phyloP scores from a whole-genome alignment of 2,113 vertebrate genomes.

The Saimiri boliviensis region DNA sequence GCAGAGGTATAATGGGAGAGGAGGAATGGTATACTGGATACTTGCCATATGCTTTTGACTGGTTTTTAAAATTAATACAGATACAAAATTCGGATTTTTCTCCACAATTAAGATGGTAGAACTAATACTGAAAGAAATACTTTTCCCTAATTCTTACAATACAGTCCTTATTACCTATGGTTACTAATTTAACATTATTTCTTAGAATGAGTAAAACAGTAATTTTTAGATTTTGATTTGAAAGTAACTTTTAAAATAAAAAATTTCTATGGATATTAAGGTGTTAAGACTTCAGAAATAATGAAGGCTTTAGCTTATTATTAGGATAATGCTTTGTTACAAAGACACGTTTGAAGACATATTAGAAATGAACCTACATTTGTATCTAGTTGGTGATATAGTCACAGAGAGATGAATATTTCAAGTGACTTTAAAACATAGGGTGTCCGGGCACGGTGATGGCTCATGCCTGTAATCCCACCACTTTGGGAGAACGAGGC shows the following conservation, averaged over 20 bases:
- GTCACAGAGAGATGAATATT: not conserved
- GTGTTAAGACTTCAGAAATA: not conserved
- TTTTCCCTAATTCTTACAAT: not conserved
- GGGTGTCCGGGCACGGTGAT: fast-evolving
- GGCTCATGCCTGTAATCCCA: no score
- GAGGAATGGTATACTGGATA: not conserved
- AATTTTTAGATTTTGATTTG: not conserved
- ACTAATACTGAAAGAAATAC: not conserved
- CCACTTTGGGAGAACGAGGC: no score
- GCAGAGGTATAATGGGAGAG: not conserved
- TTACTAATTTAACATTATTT: not conserved
- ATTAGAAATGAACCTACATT: not conserved
- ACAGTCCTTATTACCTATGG: not conserved
- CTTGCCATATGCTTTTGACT: fast-evolving
- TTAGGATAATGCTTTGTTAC: not conserved
- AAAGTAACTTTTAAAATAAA: not conserved
- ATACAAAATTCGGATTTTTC: not conserved
- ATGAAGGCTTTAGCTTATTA: not conserved
- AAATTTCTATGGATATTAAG: not conserved
- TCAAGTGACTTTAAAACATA: not conserved
- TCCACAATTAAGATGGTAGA: not conserved
- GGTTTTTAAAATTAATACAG: not conserved
- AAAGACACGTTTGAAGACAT: not conserved
- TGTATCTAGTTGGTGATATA: not conserved
- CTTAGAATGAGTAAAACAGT: not conserved